These are phyloP conservation scores for Nanorana parkeri DNA, from an alignment of 2,113 vertebrate species.

Conservation along the genomic window DNA sequence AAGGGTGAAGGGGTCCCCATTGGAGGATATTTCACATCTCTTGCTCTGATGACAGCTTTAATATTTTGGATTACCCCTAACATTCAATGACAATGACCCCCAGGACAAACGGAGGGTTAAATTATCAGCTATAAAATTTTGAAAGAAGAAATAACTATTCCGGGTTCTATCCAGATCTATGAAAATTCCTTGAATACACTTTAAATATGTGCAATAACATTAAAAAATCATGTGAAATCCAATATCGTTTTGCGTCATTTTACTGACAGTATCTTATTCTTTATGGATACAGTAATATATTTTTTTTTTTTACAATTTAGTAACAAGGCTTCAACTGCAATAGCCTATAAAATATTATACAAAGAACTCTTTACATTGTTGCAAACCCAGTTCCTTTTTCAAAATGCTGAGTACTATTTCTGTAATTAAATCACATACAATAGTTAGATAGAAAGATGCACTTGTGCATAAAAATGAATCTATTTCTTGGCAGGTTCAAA, in stretches of 20 bases:
- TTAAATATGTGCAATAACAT: background rate
- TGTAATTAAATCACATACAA: conserved; percentile 54
- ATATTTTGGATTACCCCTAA: no score
- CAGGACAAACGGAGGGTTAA: no score
- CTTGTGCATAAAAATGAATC: conserved; percentile 53
- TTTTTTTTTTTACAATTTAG: conserved; percentile 51
- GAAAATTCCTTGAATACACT: background rate
- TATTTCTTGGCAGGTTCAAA: conserved; percentile 52
- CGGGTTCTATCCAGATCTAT: no score
- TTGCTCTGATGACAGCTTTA: no score
- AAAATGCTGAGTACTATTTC: conserved; percentile 47
- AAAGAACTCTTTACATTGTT: conserved; percentile 56
- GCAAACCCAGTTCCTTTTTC: conserved; percentile 54
- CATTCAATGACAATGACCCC: no score
- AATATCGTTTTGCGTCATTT: conserved; percentile 40
- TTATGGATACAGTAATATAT: conserved; percentile 55
- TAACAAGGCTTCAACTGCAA: conserved; percentile 57
- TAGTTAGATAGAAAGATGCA: conserved; percentile 56
- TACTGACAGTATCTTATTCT: conserved; percentile 48
- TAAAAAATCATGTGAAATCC: conserved; percentile 33
- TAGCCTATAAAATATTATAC: conserved; percentile 58
- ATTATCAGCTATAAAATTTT: no score
- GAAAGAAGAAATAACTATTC: no score
- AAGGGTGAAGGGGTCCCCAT: no score
- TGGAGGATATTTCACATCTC: no score